Evolutionary conservation across 2,888 invertebrate genomes (phyloP), one percentile per base, ranked within the genome.

Genomic region (Diarsia dahlii): DNA sequence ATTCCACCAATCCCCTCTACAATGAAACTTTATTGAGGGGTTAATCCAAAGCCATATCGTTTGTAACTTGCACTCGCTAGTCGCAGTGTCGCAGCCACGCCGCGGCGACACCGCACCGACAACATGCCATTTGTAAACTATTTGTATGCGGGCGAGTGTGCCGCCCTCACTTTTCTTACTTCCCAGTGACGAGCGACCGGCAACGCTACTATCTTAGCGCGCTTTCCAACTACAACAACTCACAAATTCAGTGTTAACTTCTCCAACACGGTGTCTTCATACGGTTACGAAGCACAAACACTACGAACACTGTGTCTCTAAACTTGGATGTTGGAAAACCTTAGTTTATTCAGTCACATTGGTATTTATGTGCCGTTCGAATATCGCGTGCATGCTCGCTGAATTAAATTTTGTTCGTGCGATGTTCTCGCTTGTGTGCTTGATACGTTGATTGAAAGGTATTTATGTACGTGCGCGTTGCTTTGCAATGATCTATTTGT

Each of bases 111-210:
- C 88, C 88, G 84, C 89, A 81, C 89, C 91, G 91, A 91, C 92
- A 92, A 91, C 90, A 90, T 89, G 91, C 95, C 96, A 96, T 96
- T 97, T 97, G 95, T 95, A 95, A 96, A 95, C 95, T 94, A 97
- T 97, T 97, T 96, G 97, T 97, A 97, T 97, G 97, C 97, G 94
- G 92, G 91, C 90, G 93, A 89, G 94, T 89, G 91, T 89, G 88
- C 91, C 88, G 76, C 87, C 91, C 94, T 94, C 96, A 96, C 95
- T 96, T 95, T 95, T 96, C 95, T 95, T 95, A 93, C 94, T 95
- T 93, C 90, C 86, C 91, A 89, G 92, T 95, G 96, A 95, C 95
- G 94, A 95, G 93, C 90, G 90, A 90, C 89, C 88, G 88, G 88
- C 89, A 87, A 81, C 87, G 84, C 75, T 88, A 87, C 89, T 89